These are phyloP conservation scores for Anisognathus igniventris DNA, from an alignment of 2,797 vertebrate genomes.

Conservation along the genomic window DNA sequence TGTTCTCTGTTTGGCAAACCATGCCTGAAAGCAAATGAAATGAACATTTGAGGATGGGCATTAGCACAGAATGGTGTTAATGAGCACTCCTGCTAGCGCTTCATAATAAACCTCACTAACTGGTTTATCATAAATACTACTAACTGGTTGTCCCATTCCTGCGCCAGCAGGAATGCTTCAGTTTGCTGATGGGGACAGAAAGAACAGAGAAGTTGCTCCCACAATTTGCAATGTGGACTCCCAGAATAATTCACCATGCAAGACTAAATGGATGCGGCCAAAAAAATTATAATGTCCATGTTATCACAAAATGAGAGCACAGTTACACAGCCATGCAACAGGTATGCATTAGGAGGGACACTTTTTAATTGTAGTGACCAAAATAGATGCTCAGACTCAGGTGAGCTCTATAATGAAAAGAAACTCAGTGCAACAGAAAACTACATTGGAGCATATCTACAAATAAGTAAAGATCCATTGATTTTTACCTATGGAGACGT, in stretches of 20 bases:
- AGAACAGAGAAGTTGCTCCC: background rate
- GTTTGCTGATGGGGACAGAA: background rate
- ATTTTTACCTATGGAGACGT: background rate
- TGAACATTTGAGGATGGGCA: background rate
- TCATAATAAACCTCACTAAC: background rate
- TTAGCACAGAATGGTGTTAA: background rate
- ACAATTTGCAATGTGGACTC: background rate
- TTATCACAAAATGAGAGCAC: background rate
- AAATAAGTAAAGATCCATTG: background rate
- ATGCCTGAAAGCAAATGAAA: background rate
- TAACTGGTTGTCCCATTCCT: background rate
- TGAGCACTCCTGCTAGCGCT: background rate
- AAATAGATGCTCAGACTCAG: background rate
- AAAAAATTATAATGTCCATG: rapidly evolving
- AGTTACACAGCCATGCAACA: background rate
- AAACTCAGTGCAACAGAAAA: background rate
- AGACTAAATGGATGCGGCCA: background rate
- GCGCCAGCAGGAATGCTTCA: background rate
- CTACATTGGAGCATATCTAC: rapidly evolving
- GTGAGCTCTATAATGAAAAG: background rate
- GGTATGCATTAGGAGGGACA: background rate
- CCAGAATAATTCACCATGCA: background rate
- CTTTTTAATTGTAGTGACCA: background rate
- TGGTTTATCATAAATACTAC: background rate
- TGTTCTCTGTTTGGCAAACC: background rate